Percentiles rank a stretch among this genome's conserved stretches.
phyloP scores from a whole-genome alignment of 2,797 vertebrate genomes.

The Champsocephalus esox region DNA sequence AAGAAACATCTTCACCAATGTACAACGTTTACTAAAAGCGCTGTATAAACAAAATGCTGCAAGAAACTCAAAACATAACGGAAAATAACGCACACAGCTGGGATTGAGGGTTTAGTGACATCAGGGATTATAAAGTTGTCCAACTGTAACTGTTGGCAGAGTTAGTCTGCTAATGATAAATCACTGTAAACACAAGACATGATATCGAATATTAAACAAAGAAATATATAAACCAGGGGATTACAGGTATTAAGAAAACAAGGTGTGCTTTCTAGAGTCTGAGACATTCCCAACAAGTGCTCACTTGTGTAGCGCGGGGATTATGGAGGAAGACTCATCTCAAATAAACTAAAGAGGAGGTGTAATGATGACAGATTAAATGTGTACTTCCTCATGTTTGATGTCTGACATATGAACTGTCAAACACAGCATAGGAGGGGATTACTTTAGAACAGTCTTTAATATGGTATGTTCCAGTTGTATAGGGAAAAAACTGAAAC shows the following conservation, averaged over 20 bases:
- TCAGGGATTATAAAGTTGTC: no score
- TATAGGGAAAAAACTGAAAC: no score
- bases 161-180: no score
- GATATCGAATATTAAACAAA: constrained; percentile 15
- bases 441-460: not conserved
- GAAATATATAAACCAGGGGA: constrained; percentile 20
- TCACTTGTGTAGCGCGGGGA: constrained; percentile 60
- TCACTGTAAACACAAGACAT: constrained; percentile 5
- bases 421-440: not conserved
- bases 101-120: no score
- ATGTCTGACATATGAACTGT: constrained; percentile 2
- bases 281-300: constrained; percentile 75
- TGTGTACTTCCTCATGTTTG: not conserved
- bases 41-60: no score
- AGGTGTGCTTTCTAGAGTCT: constrained; percentile 42
- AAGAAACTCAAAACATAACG: no score
- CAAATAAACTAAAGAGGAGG: constrained; percentile 45
- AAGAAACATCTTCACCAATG: no score
- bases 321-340: constrained; percentile 51
- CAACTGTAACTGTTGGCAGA: no score
- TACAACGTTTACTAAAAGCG: no score
- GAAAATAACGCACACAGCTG: no score
- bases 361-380: constrained; percentile 43
- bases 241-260: constrained; percentile 50
- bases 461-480: not conserved